These are phyloP conservation scores for Dolomedes plantarius DNA, from an alignment of 2,888 invertebrate genomes.

Conservation along the genomic window DNA sequence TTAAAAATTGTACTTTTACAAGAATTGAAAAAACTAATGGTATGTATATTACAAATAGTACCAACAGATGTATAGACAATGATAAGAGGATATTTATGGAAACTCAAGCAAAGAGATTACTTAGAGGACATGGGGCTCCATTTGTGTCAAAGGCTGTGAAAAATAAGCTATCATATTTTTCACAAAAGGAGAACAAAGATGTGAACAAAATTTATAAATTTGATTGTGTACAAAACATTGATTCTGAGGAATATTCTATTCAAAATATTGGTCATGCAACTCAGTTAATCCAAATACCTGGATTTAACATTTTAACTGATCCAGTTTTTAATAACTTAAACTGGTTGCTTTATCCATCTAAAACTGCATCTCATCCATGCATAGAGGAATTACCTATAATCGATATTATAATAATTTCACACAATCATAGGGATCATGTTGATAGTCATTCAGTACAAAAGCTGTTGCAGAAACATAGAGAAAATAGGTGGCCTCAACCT, in stretches of 20 bases:
- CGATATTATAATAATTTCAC: conserved; percentile 46
- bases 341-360: conserved; percentile 31
- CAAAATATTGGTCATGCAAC: conserved; percentile 56
- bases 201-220: conserved; percentile 18
- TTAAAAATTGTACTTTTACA: background rate
- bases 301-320: conserved; percentile 53
- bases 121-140: background rate
- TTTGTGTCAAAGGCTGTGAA: conserved; percentile 4
- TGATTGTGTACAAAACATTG: conserved; percentile 17
- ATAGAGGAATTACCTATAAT: conserved; percentile 30
- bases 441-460: conserved; percentile 32
- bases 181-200: conserved; percentile 14
- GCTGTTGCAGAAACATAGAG: conserved; percentile 9
- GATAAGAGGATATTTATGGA: conserved; percentile 43
- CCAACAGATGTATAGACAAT: conserved; percentile 19
- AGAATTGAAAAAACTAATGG: conserved; percentile 18
- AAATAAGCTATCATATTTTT: conserved; percentile 39
- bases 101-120: conserved; percentile 43
- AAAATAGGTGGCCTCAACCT: conserved; percentile 27
- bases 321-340: conserved; percentile 38
- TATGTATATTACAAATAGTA: conserved; percentile 37
- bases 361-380: conserved; percentile 43
- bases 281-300: conserved; percentile 29
- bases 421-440: conserved; percentile 53
- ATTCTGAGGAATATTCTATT: conserved; percentile 30